phyloP scores from a whole-genome alignment of 2,113 vertebrate genomes.

The Falco punctatus region DNA sequence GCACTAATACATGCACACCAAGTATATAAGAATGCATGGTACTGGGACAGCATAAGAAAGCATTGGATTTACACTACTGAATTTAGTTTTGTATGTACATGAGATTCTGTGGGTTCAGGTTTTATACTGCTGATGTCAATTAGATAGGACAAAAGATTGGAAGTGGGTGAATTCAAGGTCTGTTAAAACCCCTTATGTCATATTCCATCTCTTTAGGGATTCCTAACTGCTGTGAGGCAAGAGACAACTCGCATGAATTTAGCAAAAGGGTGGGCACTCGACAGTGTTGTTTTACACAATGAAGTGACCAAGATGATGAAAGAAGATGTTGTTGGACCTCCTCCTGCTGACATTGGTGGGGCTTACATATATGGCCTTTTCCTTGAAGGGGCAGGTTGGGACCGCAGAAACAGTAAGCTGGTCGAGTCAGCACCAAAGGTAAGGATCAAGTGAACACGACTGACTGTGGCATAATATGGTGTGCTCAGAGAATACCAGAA shows the following conservation, averaged over 20 bases:
- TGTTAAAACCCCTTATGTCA: neutral
- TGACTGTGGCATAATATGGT: neutral
- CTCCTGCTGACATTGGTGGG: slow-evolving; percentile 80
- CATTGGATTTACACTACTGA: neutral
- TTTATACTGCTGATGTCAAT: neutral
- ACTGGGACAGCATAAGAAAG: neutral
- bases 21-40: neutral
- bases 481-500: neutral
- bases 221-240: slow-evolving; percentile 85
- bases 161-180: neutral
- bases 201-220: slow-evolving; percentile 73
- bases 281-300: slow-evolving; percentile 80
- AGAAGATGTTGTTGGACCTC: slow-evolving; percentile 79
- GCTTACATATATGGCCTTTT: slow-evolving; percentile 84
- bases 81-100: neutral
- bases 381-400: slow-evolving; percentile 85
- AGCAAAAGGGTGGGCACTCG: slow-evolving; percentile 82
- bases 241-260: slow-evolving; percentile 82
- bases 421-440: slow-evolving; percentile 80
- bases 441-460: neutral
- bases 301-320: slow-evolving; percentile 86
- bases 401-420: slow-evolving; percentile 76
- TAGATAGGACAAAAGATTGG: neutral
- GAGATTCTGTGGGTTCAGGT: neutral
- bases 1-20: neutral